These are phyloP conservation scores for Hirtodrosophila cameraria DNA, from an alignment of 2,888 invertebrate genomes.

Conservation along the genomic window DNA sequence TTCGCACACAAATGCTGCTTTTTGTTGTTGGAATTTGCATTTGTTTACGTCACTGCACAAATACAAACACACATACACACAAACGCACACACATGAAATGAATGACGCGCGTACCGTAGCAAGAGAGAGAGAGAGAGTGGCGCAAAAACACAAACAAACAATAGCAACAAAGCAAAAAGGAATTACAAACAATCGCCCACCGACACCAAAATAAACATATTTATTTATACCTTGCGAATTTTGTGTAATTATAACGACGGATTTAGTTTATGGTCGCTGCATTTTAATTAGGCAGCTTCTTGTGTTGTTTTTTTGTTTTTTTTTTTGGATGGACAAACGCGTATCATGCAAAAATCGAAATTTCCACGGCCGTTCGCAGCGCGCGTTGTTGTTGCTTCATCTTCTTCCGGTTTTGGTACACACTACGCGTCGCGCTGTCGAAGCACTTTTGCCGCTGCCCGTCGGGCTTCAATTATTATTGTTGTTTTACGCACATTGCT, in stretches of 20 bases:
- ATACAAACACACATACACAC: slow-evolving; percentile 26
- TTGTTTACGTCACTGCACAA: slow-evolving; percentile 70
- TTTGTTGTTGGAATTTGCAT: slow-evolving; percentile 58
- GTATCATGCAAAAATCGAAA: slow-evolving; percentile 68
- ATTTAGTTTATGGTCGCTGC: slow-evolving; percentile 24
- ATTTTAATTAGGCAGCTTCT: slow-evolving; percentile 35
- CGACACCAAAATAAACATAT: slow-evolving; percentile 34
- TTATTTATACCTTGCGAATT: slow-evolving; percentile 34
- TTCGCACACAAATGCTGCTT: slow-evolving; percentile 42
- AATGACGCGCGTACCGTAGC: slow-evolving; percentile 35
- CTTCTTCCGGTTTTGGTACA: slow-evolving; percentile 11
- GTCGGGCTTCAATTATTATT: slow-evolving; percentile 26
- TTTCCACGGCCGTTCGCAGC: slow-evolving; percentile 61
- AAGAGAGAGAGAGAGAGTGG: slow-evolving; percentile 23
- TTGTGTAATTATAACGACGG: slow-evolving; percentile 6
- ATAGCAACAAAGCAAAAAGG: slow-evolving; percentile 36
- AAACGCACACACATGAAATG: slow-evolving; percentile 17
- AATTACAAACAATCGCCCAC: slow-evolving; percentile 32
- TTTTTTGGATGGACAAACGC: slow-evolving; percentile 33
- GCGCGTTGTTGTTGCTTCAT: slow-evolving; percentile 41
- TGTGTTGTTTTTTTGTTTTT: slow-evolving; percentile 20
- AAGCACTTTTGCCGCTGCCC: slow-evolving; percentile 19
- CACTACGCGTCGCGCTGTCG: slow-evolving; percentile 14
- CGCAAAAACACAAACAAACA: slow-evolving; percentile 56
- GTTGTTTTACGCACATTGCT: slow-evolving; percentile 49